Evolutionary conservation across 2,888 invertebrate species (phyloP).

Genomic region (Trisateles emortualis): DNA sequence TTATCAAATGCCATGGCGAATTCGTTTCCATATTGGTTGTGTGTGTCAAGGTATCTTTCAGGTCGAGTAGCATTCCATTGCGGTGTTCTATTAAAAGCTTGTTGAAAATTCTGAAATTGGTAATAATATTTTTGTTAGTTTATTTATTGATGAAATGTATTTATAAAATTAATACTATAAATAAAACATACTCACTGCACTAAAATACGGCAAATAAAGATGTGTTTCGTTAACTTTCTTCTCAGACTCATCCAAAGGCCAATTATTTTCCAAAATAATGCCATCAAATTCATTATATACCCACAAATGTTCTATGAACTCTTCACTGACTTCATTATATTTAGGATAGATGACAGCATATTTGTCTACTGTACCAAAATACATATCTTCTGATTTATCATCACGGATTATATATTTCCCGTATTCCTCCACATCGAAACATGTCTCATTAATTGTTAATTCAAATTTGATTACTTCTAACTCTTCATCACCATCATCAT

Average conservation of each 20-base stretch:
- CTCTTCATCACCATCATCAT: neutral
- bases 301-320: slow-evolving; percentile 66
- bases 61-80: slow-evolving; percentile 76
- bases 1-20: slow-evolving; percentile 65
- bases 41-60: slow-evolving; percentile 72
- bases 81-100: slow-evolving; percentile 79
- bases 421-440: slow-evolving; percentile 48
- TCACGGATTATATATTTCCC: slow-evolving; percentile 54
- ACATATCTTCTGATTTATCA: slow-evolving; percentile 48
- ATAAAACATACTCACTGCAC: slow-evolving; percentile 67
- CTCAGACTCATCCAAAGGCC: slow-evolving; percentile 80
- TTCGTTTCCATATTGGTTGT: slow-evolving; percentile 87
- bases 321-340: slow-evolving; percentile 54
- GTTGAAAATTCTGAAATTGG: slow-evolving; percentile 67
- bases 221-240: slow-evolving; percentile 66
- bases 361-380: slow-evolving; percentile 57
- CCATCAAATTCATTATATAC: slow-evolving; percentile 67
- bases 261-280: slow-evolving; percentile 83
- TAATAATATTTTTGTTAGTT: neutral
- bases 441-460: slow-evolving; percentile 16
- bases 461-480: neutral
- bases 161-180: neutral
- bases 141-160: too few relatives aligned
- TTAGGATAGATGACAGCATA: slow-evolving; percentile 66
- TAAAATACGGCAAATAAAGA: slow-evolving; percentile 80